Percentiles rank a stretch among this genome's conserved stretches.
Evolutionary conservation across 2,797 vertebrate genomes (phyloP).

Genomic region (Premnoplex brunnescens): DNA sequence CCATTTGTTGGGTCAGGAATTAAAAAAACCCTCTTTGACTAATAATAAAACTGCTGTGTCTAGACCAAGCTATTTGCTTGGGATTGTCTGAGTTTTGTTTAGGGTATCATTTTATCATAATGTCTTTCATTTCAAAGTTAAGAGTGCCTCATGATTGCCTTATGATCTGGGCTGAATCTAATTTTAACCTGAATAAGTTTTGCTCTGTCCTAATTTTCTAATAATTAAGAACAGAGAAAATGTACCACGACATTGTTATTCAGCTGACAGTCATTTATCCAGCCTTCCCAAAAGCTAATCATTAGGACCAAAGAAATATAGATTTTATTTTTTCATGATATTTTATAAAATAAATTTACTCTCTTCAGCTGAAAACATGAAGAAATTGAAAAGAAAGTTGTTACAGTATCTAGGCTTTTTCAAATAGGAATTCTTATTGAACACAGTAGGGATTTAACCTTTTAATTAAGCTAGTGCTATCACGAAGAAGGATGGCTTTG

Average conservation of each 20-base stretch:
- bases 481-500: neutral
- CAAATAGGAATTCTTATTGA: neutral
- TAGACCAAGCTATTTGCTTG: constrained; percentile 49
- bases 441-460: neutral
- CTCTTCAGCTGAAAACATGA: constrained; percentile 22
- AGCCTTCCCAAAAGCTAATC: constrained; percentile 14
- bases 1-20: constrained; percentile 22
- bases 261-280: constrained; percentile 60
- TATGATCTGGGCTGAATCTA: constrained; percentile 73
- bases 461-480: neutral
- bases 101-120: constrained; percentile 32
- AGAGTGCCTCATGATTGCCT: constrained; percentile 63
- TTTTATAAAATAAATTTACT: constrained; percentile 27
- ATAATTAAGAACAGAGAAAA: constrained; percentile 79
- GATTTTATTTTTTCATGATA: constrained; percentile 35
- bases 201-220: constrained; percentile 77
- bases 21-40: neutral
- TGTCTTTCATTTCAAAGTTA: constrained; percentile 59
- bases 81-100: constrained; percentile 52
- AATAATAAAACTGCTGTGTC: constrained; percentile 62
- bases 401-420: neutral
- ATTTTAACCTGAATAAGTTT: constrained; percentile 71
- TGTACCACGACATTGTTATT: constrained; percentile 57
- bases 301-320: neutral
- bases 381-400: neutral